Evolutionary conservation across 2,797 vertebrate species (phyloP), one percentile per base, ranked within the genome.

Genomic region (Oreortyx pictus): DNA sequence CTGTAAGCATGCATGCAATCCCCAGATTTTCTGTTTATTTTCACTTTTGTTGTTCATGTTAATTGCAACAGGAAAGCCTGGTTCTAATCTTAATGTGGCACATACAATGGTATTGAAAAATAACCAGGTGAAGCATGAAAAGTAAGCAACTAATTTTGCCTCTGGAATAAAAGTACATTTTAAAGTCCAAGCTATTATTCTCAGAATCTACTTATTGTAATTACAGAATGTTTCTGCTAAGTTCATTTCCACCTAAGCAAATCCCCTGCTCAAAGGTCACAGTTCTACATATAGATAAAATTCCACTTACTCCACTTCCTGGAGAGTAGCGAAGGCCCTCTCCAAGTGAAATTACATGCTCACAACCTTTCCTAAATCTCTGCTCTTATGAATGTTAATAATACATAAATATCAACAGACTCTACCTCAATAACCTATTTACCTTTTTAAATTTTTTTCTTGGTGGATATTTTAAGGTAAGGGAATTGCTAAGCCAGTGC

Each of bases 11-110:
- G 14, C 11, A 71, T 80, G 57, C 5, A 81, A 4, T 17, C 14
- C 43, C 88, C 47, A 31, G 89, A 39, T 68, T 27, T 80, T 90
- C 33, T 90, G 35, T 72, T 92, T 90, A 59, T 44, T 90, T 93
- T 90, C 72, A 22, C 8, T 81, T 89, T 90, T 85, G 14, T 82
- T 41, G 29, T 80, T 59, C 68, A 18, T 73, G n/a, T 75, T 86
- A 94, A 80, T 86, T 4, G 4, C 61, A 87, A 57, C 29, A 70
- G 46, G 59, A 59, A 89, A 75, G 16, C 24, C n/a, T 85, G 46
- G 6, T 75, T 81, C 22, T 65, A 70, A 52, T 60, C 13, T 75
- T 85, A 87, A 62, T 78, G 61, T 5, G 71, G 22, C 31, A 75
- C 11, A 59, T 23, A 61, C 2, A 86, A 50, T 35, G 7, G 2